Percentiles rank a stretch among this genome's conserved stretches.
These are phyloP conservation scores for Peribatodes rhomboidaria DNA, from an alignment of 2,888 invertebrate genomes.

Conservation along the genomic window DNA sequence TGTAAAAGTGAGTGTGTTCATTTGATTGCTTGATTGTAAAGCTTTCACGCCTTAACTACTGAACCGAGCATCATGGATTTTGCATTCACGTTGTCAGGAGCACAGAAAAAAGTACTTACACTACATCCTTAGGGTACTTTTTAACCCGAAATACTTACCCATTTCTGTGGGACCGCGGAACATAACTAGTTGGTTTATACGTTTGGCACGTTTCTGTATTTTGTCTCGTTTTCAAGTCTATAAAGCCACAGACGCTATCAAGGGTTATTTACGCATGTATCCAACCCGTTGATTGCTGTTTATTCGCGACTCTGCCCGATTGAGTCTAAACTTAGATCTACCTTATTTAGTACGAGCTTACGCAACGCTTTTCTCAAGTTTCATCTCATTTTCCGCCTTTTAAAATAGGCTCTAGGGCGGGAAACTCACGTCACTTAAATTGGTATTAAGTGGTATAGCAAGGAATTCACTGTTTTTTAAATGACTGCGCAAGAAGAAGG, in stretches of 20 bases:
- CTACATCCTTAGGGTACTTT: no score
- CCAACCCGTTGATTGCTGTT: slow-evolving; percentile 39
- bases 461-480: no score
- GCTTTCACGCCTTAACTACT: no score
- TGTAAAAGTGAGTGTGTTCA: no score
- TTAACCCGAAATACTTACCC: no score
- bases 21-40: no score
- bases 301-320: slow-evolving; percentile 38
- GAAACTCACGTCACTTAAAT: not conserved
- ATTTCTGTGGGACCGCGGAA: no score
- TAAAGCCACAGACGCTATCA: not conserved
- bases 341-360: slow-evolving; percentile 39
- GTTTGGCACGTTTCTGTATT: slow-evolving; percentile 1
- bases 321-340: slow-evolving; percentile 33
- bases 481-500: no score
- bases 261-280: slow-evolving; percentile 19
- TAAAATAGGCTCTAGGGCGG: slow-evolving; percentile 33
- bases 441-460: slow-evolving; percentile 6
- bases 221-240: not conserved
- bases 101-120: no score
- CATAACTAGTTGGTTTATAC: no score
- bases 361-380: slow-evolving; percentile 42
- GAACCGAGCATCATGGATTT: no score
- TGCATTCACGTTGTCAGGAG: no score
- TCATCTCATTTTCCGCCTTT: slow-evolving; percentile 38